A percentile compares a stretch with the other conserved stretches of the same genome.
Conservation (phyloP, 2,888 invertebrate species). For the Trichacis sp. region DNA sequence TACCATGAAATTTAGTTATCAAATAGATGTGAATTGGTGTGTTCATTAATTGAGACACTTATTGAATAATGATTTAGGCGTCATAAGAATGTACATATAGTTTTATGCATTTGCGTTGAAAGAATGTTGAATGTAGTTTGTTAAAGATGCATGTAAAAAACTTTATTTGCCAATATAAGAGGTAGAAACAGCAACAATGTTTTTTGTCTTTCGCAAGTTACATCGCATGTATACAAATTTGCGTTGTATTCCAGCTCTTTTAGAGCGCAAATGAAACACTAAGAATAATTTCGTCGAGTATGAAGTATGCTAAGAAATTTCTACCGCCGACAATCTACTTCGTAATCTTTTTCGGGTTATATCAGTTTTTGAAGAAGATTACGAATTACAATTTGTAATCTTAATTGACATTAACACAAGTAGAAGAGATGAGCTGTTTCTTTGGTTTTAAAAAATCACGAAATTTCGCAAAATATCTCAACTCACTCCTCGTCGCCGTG, state of each 20-base stretch:
- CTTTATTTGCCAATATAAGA: conserved; percentile 7
- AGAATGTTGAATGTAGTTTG: too few relatives aligned
- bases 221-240: not conserved
- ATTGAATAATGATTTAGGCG: too few relatives aligned
- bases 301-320: not conserved
- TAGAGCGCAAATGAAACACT: not conserved
- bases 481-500: conserved; percentile 1
- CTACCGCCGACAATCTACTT: not conserved
- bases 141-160: not conserved
- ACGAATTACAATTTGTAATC: not conserved
- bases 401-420: conserved; percentile 1
- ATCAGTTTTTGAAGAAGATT: not conserved
- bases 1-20: too few relatives aligned
- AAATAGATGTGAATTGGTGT: too few relatives aligned
- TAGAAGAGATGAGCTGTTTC: conserved; percentile 6
- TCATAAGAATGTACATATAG: too few relatives aligned
- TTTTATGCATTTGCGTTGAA: too few relatives aligned
- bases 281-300: not conserved
- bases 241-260: not conserved
- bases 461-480: conserved; percentile 13
- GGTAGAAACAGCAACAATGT: conserved; percentile 5
- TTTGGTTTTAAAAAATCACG: conserved; percentile 23
- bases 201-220: not conserved
- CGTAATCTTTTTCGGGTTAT: conserved; percentile 2
- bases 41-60: too few relatives aligned